Conservation (phyloP, 2,113 vertebrate genomes). For the Poeciliopsis turrubarensis region DNA sequence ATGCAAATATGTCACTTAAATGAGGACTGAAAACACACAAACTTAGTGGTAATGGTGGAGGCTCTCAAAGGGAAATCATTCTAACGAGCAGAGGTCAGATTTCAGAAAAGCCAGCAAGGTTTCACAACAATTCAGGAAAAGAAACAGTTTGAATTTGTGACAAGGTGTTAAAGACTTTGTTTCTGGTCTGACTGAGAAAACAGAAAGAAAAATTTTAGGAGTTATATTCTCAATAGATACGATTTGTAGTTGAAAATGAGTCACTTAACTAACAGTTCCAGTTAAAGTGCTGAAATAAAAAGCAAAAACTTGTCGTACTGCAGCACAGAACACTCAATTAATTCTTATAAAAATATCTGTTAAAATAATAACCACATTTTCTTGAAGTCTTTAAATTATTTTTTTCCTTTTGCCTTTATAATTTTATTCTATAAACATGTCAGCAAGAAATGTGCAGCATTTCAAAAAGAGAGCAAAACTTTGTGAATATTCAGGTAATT, state of each 20-base stretch:
- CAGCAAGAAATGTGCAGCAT: conserved; percentile 14
- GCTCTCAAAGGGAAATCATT: background rate
- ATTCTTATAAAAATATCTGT: no score
- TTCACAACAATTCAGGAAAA: background rate
- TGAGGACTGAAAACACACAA: background rate
- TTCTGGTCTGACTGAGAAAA: no score
- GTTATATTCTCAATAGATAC: no score
- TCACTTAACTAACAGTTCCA: no score
- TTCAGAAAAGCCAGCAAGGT: background rate
- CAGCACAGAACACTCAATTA: no score
- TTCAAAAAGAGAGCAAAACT: background rate
- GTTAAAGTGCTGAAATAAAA: no score
- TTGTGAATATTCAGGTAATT: no score
- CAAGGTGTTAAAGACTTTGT: no score
- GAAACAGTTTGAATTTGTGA: no score
- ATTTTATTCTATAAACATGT: conserved; percentile 12
- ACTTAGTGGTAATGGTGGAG: background rate
- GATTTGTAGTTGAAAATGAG: no score
- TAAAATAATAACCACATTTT: background rate
- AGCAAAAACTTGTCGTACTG: no score
- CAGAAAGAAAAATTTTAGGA: no score
- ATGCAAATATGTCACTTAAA: conserved; percentile 11
- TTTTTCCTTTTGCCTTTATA: conserved; percentile 1
- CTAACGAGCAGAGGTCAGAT: background rate
- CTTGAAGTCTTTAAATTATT: conserved; percentile 1